Evolutionary conservation across 2,113 vertebrate species (phyloP), one percentile per base, ranked within the genome.

Genomic region (Channa maculata): DNA sequence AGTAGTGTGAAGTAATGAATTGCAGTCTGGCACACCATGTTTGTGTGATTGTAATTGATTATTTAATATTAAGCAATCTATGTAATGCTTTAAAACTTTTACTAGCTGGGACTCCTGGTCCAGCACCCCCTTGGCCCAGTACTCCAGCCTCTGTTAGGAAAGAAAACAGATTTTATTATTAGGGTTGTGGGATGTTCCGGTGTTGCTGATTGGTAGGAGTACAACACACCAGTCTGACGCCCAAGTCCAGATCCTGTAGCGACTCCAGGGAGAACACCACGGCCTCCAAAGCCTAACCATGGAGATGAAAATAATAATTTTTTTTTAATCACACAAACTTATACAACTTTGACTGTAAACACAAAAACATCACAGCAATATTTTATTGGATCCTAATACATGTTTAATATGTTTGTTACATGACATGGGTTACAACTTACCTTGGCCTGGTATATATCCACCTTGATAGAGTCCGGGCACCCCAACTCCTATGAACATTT

Each of bases 401-500:
- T 2, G 3, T 36, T 48, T 41, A 9, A 5, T 39, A 2, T 24
- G 1, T 71, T 45, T 38, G 4, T 8, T 37, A 24, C 52, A 3
- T 58, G 24, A 36, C 2, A 34, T 49, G 4, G 64, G 11, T 54
- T 46, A 24, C 13, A 64, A 59, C 65, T 69, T 55, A 89, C 92
- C 91, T 87, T 90, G 89, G 34, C 89, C 80, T 54, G 90, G 92
- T 11, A 89, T 77, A 58, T 82, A 88, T 82, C 92, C 90, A 63
- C 92, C 92, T 79, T 93, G 92, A 76, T 92, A 91, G 12, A 92
- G 88, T 76, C 92, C 92, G 51, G 92, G 91, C 13, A 93, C 64
- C 2, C 90, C 91, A n/a, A 93, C 64, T 6, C 92, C 92, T 93
- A 65, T 12, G 66, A 52, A 34, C 10, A 46, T 57, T 8, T 5